These are phyloP conservation scores for Falco punctatus DNA, from an alignment of 2,113 vertebrate species.

Conservation along the genomic window DNA sequence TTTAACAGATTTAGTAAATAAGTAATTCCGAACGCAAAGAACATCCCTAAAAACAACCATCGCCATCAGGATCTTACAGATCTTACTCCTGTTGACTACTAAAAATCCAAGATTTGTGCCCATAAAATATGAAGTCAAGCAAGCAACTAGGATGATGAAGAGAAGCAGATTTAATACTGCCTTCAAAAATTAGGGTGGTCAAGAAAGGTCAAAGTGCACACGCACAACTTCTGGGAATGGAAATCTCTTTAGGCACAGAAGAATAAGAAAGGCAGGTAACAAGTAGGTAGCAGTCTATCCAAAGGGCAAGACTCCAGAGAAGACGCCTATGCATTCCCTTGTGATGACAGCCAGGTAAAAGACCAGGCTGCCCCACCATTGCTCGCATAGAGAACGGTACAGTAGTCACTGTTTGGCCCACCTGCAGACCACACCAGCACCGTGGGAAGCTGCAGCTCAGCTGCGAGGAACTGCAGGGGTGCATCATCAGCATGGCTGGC, in stretches of 20 bases:
- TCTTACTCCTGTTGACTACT: neutral
- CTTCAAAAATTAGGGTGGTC: neutral
- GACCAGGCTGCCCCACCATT: neutral
- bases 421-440: neutral
- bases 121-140: neutral
- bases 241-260: neutral
- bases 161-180: neutral
- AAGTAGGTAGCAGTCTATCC: neutral
- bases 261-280: neutral
- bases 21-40: neutral
- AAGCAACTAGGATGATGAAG: neutral
- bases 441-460: neutral
- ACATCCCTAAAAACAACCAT: neutral
- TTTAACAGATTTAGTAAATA: neutral
- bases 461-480: neutral
- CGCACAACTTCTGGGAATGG: neutral
- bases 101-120: neutral
- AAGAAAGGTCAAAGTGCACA: neutral
- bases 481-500: too few relatives aligned
- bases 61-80: neutral
- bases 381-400: fast-evolving
- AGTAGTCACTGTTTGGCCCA: neutral
- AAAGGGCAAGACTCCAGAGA: neutral
- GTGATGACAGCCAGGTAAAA: neutral
- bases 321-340: neutral